These are phyloP conservation scores for Caloenas nicobarica DNA, from an alignment of 2,113 vertebrate species.

Conservation along the genomic window DNA sequence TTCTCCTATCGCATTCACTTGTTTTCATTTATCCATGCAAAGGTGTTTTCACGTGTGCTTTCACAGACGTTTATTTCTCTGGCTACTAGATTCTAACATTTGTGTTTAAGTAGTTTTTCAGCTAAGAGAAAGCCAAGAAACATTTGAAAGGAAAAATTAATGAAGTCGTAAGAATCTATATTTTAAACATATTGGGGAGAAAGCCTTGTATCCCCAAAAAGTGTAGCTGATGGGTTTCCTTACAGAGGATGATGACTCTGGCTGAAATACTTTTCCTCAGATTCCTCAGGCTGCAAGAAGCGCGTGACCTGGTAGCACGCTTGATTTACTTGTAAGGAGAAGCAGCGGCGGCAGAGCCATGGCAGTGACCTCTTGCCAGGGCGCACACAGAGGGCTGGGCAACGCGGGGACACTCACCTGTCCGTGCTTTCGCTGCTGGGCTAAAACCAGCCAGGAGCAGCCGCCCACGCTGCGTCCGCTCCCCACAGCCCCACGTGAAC, in stretches of 20 bases:
- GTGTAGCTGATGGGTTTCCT: accelerated
- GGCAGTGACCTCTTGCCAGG: background rate
- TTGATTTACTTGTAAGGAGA: background rate
- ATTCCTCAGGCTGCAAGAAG: background rate
- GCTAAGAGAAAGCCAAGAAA: background rate
- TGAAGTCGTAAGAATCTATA: background rate
- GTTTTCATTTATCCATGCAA: background rate
- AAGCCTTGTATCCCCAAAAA: background rate
- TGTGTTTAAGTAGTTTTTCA: background rate
- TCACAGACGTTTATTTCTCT: background rate
- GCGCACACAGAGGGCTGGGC: background rate
- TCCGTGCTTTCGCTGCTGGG: background rate
- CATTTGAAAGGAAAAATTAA: background rate
- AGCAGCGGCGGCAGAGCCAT: accelerated
- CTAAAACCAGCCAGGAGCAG: background rate
- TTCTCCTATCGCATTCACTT: background rate
- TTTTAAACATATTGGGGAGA: background rate
- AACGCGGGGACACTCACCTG: background rate
- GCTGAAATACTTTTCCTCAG: background rate
- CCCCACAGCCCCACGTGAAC: background rate
- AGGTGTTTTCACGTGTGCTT: background rate
- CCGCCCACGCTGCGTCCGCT: accelerated
- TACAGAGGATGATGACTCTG: background rate
- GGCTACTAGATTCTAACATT: background rate
- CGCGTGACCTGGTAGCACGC: accelerated